Conservation (phyloP, 2,113 vertebrate genomes). For the Lepidothrix coronata region DNA sequence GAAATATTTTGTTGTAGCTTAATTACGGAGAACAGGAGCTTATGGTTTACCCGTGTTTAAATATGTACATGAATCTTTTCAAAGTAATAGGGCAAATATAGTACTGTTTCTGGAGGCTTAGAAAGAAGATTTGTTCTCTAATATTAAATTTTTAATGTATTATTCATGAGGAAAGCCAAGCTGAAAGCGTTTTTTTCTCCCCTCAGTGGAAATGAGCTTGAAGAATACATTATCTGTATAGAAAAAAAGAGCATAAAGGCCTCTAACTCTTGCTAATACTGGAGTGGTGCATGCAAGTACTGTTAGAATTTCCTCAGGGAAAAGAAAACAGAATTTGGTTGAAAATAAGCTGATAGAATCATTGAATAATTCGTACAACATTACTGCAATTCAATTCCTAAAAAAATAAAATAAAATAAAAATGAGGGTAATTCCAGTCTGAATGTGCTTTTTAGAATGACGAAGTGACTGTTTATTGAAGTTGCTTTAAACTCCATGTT, state of each 20-base stretch:
- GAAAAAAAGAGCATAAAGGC: not conserved
- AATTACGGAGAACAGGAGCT: not conserved
- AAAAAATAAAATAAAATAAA: not conserved
- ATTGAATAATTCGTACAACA: not conserved
- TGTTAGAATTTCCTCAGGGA: not conserved
- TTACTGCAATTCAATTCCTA: not conserved
- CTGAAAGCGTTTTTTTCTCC: slow-evolving; percentile 1
- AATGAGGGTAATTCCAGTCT: not conserved
- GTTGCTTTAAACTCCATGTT: not conserved
- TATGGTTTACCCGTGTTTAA: not conserved
- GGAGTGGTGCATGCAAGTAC: not conserved
- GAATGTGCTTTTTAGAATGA: not conserved
- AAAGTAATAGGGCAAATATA: slow-evolving; percentile 20
- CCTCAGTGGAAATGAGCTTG: not conserved
- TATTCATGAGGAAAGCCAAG: slow-evolving; percentile 42
- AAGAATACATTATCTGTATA: slow-evolving; percentile 8
- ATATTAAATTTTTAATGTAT: slow-evolving; percentile 29
- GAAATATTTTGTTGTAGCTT: not conserved
- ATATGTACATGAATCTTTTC: not conserved
- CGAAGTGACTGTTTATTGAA: not conserved
- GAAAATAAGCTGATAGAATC: not conserved
- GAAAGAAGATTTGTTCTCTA: slow-evolving; percentile 25
- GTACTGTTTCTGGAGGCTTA: slow-evolving; percentile 28
- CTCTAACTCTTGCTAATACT: not conserved
- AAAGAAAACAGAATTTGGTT: not conserved